These are phyloP conservation scores for Pammene aurita DNA, from an alignment of 2,888 invertebrate species.

Conservation along the genomic window DNA sequence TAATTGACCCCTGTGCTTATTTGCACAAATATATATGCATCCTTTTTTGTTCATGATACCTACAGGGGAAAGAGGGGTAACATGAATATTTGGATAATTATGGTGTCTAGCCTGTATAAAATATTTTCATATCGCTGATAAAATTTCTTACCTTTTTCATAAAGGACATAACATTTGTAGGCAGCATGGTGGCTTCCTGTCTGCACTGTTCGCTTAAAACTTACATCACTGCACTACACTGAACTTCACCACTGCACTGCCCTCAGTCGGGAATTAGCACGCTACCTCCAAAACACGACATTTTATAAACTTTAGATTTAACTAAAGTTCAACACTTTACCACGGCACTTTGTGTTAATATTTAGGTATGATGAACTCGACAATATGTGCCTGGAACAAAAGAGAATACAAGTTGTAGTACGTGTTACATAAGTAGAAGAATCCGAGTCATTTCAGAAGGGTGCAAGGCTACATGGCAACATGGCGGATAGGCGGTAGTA, in stretches of 20 bases:
- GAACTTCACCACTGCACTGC: slow-evolving; percentile 53
- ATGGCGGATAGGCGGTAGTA: neutral
- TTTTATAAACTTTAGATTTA: slow-evolving; percentile 50
- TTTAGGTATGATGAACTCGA: slow-evolving; percentile 15
- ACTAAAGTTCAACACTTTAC: neutral
- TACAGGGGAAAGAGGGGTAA: too few species aligned
- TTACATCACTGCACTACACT: slow-evolving; percentile 42
- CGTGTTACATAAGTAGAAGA: neutral
- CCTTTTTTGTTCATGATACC: too few species aligned
- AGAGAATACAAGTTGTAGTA: slow-evolving; percentile 20
- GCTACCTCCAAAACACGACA: slow-evolving; percentile 71
- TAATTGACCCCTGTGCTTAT: too few species aligned
- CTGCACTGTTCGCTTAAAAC: slow-evolving; percentile 40
- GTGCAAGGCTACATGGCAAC: neutral
- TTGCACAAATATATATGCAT: too few species aligned
- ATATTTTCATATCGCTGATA: too few species aligned
- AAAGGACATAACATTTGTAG: slow-evolving; percentile 95
- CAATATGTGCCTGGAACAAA: slow-evolving; percentile 26
- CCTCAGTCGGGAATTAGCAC: slow-evolving; percentile 72
- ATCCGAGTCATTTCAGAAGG: neutral
- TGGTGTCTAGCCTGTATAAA: too few species aligned
- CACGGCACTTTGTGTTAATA: neutral
- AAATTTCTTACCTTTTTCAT: slow-evolving; percentile 94
- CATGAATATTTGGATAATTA: too few species aligned
- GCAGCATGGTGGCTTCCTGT: slow-evolving; percentile 88